Evolutionary conservation across 2,797 vertebrate species (phyloP).

Genomic region (Phataginus tricuspis): DNA sequence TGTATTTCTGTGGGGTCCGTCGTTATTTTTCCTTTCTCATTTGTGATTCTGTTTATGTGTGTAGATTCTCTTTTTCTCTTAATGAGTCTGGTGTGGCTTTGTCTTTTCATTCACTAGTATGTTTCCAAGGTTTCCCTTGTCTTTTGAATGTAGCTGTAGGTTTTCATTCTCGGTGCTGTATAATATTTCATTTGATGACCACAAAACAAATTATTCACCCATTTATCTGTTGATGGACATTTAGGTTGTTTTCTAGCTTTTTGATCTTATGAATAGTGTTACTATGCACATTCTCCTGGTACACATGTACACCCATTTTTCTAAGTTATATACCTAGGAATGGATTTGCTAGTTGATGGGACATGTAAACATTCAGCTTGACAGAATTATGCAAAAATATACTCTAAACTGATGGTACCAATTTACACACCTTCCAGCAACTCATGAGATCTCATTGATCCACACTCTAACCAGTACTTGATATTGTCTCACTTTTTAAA

Average conservation of each 20-base stretch:
- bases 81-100: no score
- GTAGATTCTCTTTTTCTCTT: no score
- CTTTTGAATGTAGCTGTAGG: neutral
- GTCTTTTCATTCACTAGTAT: constrained; percentile 27
- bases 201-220: constrained; percentile 19
- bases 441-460: neutral
- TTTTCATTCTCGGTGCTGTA: neutral
- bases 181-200: neutral
- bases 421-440: constrained; percentile 30
- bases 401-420: constrained; percentile 31
- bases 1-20: no score
- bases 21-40: no score
- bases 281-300: neutral
- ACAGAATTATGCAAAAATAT: neutral
- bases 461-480: constrained; percentile 6
- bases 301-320: neutral
- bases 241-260: constrained; percentile 30
- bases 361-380: neutral
- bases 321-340: neutral
- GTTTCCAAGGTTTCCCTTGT: constrained; percentile 6
- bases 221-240: constrained; percentile 19
- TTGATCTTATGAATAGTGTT: constrained; percentile 10
- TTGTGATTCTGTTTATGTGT: no score
- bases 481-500: constrained; percentile 22
- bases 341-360: constrained; percentile 18